Conservation (phyloP, 2,797 vertebrate species). For the Halcyon badia region DNA sequence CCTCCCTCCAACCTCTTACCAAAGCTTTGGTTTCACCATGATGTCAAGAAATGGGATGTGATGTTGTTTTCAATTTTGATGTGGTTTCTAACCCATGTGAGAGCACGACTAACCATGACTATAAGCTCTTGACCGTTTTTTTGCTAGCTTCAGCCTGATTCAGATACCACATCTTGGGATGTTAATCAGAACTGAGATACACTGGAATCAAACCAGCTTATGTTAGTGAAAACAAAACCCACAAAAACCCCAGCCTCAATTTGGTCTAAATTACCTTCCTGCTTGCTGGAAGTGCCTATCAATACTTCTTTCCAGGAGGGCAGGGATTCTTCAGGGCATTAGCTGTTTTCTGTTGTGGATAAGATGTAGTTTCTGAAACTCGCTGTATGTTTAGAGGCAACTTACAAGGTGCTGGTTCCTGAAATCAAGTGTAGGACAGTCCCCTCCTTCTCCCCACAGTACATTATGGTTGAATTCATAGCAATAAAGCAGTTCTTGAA, state of each 20-base stretch:
- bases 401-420: not conserved
- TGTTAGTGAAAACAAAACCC: not conserved
- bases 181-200: not conserved
- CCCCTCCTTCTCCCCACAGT: not conserved
- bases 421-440: constrained; percentile 4
- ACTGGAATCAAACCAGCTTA: not conserved
- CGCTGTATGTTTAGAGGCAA: not conserved
- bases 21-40: not conserved
- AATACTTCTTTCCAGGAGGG: not conserved
- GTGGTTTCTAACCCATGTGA: not conserved
- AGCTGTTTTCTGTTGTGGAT: not conserved
- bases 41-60: not conserved
- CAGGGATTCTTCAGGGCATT: not conserved
- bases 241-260: not conserved
- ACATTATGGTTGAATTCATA: not conserved
- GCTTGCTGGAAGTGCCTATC: not conserved
- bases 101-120: not conserved
- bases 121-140: not conserved
- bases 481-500: constrained; percentile 51
- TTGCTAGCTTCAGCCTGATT: not conserved
- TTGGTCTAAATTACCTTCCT: not conserved
- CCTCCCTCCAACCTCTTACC: not conserved
- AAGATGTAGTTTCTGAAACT: not conserved
- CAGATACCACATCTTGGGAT: not conserved
- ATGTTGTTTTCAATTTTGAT: not conserved